Base-by-base conservation (phyloP, 2,888 invertebrate genomes). In the Eumacrocentrus americanus region DNA sequence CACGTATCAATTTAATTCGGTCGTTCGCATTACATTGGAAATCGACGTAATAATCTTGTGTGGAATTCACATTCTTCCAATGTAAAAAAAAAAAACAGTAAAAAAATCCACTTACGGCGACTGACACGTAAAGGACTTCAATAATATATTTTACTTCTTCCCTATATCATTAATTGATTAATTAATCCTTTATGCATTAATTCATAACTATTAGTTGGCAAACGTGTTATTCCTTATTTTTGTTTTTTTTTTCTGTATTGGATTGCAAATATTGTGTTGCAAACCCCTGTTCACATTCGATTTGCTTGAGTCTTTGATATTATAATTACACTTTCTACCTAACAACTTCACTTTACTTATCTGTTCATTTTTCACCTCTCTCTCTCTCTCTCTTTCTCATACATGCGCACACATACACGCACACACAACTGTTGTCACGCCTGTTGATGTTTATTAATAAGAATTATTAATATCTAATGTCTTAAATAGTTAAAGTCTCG, bases 191-290 rank as follows among this genome's bases (percentile, higher is more conserved):
- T 64, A 67, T 64, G 64, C 64, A 70, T 69, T 74, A 72, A 67
- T 68, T 74, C 70, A 72, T 74, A 72, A 72, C 70, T 76, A 71
- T 72, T 76, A 75, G 73, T 76, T 76, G 75, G 75, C 76, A 76
- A 74, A 74, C 68, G 68, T 72, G 68, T 72, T 68, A 67, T 67
- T 68, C 58, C 60, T 57, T 46, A 29, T 47, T 54, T 44, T 61
- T 50, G 38, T 50, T 42, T 53, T 14, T 47, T 48, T 61, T 64
- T 65, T 50, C 35, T 44, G 42, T 55, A 35, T 52, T 46, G 52
- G 53, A 58, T 55, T 51, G 44, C 40, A 42, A 42, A 11, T 18
- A 20, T n/a, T 42, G 2, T n/a, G n/a, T n/a, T 11, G 11, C 18
- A 37, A 37, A 12, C 20, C 20, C n/a, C 29, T 29, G n/a, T n/a